A percentile compares a stretch with the other conserved stretches of the same genome.
Evolutionary conservation across 2,888 invertebrate species (phyloP).

Genomic region (Drosophila siamana): DNA sequence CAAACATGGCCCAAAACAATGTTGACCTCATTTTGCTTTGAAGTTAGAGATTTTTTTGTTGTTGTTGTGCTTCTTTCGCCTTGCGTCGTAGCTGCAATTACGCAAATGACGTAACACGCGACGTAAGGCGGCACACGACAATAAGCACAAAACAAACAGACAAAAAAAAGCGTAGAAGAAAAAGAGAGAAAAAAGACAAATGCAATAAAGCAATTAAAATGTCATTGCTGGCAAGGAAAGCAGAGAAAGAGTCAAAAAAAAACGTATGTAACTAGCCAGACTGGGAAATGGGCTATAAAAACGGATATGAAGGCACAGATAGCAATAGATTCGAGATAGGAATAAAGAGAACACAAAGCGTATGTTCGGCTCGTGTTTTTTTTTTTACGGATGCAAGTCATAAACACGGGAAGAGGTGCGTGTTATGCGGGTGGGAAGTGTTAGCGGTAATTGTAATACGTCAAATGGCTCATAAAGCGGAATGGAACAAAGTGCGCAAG

Average conservation of each 20-base stretch:
- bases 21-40: conserved; percentile 65
- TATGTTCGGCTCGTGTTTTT: conserved; percentile 8
- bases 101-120: conserved; percentile 73
- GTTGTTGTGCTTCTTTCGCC: neutral
- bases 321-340: conserved; percentile 28
- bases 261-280: conserved; percentile 17
- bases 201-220: conserved; percentile 82
- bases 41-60: conserved; percentile 43
- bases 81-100: conserved; percentile 62
- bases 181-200: conserved; percentile 26
- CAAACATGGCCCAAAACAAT: conserved; percentile 68
- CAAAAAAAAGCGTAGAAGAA: conserved; percentile 23
- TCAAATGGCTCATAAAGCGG: conserved; percentile 37
- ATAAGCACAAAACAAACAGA: conserved; percentile 40
- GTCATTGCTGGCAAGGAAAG: conserved; percentile 65
- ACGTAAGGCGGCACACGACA: conserved; percentile 74
- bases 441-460: conserved; percentile 28
- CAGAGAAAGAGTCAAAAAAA: conserved; percentile 20
- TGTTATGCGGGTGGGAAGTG: conserved; percentile 11
- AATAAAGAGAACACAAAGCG: conserved; percentile 51
- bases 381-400: conserved; percentile 49
- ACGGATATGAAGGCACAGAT: conserved; percentile 74
- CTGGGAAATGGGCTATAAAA: conserved; percentile 74
- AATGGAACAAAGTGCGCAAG: conserved; percentile 47
- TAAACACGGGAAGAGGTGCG: conserved; percentile 37